Evolutionary conservation across 2,113 vertebrate genomes (phyloP).

Genomic region (Bufo bufo): DNA sequence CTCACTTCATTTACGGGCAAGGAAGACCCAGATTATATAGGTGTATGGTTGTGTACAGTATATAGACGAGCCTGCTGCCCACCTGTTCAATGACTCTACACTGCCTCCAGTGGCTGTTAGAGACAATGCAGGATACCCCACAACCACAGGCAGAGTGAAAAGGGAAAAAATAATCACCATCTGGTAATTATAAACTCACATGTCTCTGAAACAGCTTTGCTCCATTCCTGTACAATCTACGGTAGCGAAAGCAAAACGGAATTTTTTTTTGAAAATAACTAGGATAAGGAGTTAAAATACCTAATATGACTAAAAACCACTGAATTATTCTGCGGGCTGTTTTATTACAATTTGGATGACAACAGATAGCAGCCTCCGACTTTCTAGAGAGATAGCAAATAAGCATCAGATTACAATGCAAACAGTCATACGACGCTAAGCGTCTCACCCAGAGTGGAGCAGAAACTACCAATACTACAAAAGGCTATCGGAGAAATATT

Average conservation of each 20-base stretch:
- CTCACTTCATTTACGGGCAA: not conserved
- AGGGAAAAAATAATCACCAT: not conserved
- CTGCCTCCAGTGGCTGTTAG: conserved; percentile 37
- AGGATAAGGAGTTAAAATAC: too few species aligned
- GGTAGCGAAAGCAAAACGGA: too few species aligned
- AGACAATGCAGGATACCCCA: not conserved
- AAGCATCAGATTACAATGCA: not conserved
- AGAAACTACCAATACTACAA: not conserved
- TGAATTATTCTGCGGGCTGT: not conserved
- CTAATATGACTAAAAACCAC: not conserved
- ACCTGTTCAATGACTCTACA: conserved; percentile 31
- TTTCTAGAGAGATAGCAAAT: not conserved
- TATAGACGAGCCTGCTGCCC: conserved; percentile 22
- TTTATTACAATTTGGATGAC: not conserved
- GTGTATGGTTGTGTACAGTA: not conserved
- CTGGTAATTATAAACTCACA: not conserved
- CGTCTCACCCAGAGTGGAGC: not conserved
- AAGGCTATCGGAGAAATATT: not conserved
- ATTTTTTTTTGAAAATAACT: too few species aligned
- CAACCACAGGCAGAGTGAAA: not conserved
- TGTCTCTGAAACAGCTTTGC: not conserved
- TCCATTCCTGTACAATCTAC: not conserved
- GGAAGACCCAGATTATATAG: not conserved
- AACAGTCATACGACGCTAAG: not conserved
- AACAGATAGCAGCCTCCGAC: too few species aligned